Evolutionary conservation across 2,888 invertebrate species (phyloP).

Genomic region (Noctua janthina): DNA sequence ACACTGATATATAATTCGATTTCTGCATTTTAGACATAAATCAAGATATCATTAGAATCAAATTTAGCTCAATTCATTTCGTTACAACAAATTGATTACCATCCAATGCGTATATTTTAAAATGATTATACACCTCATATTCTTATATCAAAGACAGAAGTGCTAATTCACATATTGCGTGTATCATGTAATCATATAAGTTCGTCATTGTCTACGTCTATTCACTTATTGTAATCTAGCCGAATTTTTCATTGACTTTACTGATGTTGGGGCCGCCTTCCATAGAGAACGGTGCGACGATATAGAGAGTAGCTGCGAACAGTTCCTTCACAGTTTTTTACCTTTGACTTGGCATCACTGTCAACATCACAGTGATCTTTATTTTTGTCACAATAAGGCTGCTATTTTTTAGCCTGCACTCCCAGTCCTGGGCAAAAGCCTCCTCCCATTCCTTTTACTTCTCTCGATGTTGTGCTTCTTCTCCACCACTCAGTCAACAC

Average conservation of each 20-base stretch:
- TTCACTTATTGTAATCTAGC: constrained; percentile 43
- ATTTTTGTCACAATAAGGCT: neutral
- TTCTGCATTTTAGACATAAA: constrained; percentile 23
- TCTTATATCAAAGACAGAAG: constrained; percentile 55
- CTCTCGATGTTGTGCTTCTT: neutral
- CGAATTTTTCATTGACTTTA: constrained; percentile 48
- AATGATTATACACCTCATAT: constrained; percentile 51
- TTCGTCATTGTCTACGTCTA: constrained; percentile 62
- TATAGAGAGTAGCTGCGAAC: neutral
- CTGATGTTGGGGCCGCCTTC: constrained; percentile 13
- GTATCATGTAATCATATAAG: constrained; percentile 66
- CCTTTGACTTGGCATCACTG: neutral
- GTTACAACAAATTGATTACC: constrained; percentile 63
- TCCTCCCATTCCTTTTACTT: neutral
- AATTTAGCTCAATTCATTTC: constrained; percentile 57
- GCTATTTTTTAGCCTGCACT: neutral
- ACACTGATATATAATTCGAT: neutral
- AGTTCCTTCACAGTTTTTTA: neutral
- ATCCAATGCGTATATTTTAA: constrained; percentile 44
- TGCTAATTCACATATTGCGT: constrained; percentile 78
- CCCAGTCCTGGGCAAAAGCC: neutral
- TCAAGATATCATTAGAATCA: constrained; percentile 48
- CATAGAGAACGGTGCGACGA: constrained; percentile 19
- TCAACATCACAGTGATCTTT: neutral
- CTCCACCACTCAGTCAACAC: neutral